Percentiles rank a stretch among this genome's conserved stretches.
Conservation (phyloP, 1,140 invertebrate species). For the Drosophila takahashii region DNA sequence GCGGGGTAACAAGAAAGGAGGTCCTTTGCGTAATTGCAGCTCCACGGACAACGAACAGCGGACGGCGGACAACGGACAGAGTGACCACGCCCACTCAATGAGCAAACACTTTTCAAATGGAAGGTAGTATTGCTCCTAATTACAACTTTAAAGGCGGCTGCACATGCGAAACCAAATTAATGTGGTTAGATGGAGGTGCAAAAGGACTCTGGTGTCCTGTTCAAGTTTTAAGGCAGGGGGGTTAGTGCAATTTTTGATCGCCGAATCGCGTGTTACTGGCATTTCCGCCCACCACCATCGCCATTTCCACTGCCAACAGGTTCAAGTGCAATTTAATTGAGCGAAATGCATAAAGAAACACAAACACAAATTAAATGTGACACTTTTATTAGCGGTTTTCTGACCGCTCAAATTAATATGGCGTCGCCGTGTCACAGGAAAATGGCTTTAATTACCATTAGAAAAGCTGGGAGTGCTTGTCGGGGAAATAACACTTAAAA, state of each 20-base stretch:
- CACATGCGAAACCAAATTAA: constrained; percentile 42
- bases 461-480: constrained; percentile 14
- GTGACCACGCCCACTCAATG: constrained; percentile 65
- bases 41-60: constrained; percentile 1
- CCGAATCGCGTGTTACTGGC: constrained; percentile 64
- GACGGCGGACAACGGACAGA: constrained; percentile 6
- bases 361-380: constrained; percentile 47
- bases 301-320: constrained; percentile 41
- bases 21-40: too few relatives aligned
- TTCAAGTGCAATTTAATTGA: constrained; percentile 78
- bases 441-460: constrained; percentile 72
- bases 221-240: constrained; percentile 10
- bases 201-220: constrained; percentile 11
- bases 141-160: constrained; percentile 57
- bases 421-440: constrained; percentile 50
- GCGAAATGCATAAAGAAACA: constrained; percentile 57
- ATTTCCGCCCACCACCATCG: constrained; percentile 52
- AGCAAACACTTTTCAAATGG: constrained; percentile 53
- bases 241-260: constrained; percentile 44
- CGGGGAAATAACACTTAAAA: constrained; percentile 7
- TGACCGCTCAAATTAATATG: constrained; percentile 25
- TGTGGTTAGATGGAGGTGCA: constrained; percentile 20
- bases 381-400: constrained; percentile 40
- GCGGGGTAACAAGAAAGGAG: constrained; percentile 45
- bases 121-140: constrained; percentile 49